Conservation (phyloP, 92 coral and sea anemone genomes). For the Porites divaricata region DNA sequence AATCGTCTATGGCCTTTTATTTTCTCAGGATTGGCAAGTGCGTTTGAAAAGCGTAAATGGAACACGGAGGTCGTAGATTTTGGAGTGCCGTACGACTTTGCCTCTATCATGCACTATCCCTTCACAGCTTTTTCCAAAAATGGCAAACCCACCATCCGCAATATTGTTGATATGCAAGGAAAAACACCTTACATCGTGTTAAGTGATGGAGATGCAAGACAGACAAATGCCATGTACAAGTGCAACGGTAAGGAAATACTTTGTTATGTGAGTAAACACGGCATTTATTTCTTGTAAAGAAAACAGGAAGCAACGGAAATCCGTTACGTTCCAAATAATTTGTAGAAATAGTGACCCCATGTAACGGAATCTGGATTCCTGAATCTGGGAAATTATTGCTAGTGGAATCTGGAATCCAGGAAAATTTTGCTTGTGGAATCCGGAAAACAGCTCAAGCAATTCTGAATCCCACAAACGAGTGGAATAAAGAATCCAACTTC, state of each 20-base stretch:
- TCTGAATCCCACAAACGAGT: too few relatives aligned
- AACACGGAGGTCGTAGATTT: constrained; percentile 64
- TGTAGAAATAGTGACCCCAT: too few relatives aligned
- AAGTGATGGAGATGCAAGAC: constrained; percentile 65
- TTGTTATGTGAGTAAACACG: neutral
- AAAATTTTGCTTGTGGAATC: too few relatives aligned
- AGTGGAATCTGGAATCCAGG: too few relatives aligned
- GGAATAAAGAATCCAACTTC: too few relatives aligned
- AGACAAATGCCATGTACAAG: constrained; percentile 76
- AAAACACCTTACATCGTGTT: constrained; percentile 64
- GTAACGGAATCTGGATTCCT: too few relatives aligned
- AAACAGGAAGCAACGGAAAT: too few relatives aligned
- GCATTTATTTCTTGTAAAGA: neutral
- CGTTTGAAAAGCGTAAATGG: constrained; percentile 72
- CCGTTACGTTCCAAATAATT: too few relatives aligned
- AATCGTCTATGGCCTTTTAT: neutral
- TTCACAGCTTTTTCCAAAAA: constrained; percentile 76
- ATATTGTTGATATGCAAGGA: constrained; percentile 56
- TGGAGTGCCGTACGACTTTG: constrained; percentile 74
- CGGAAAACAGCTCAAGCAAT: too few relatives aligned
- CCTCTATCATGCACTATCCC: constrained; percentile 81
- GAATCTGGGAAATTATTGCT: too few relatives aligned
- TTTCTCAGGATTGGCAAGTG: constrained; percentile 63
- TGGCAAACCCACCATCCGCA: constrained; percentile 66
- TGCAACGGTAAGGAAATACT: constrained; percentile 54